A percentile compares a stretch with the other conserved stretches of the same genome.
Evolutionary conservation across 2,888 invertebrate species (phyloP).

Genomic region (Watsonalla binaria): DNA sequence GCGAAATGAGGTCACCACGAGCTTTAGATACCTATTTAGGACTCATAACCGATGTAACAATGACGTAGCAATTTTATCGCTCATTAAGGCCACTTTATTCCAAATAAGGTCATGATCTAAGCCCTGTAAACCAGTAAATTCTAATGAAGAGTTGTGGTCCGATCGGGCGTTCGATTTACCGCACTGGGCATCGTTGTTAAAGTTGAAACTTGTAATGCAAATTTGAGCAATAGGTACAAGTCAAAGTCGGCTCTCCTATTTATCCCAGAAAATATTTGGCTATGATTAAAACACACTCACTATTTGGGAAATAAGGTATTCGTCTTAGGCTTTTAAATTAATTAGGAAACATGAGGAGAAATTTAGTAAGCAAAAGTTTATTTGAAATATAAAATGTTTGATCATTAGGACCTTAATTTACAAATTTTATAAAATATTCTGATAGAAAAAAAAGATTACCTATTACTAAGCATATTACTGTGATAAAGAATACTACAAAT

Average conservation of each 20-base stretch:
- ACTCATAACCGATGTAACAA: constrained; percentile 13
- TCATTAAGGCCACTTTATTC: background rate
- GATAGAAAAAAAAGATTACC: too few species aligned
- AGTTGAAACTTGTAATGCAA: constrained; percentile 29
- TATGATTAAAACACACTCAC: too few species aligned
- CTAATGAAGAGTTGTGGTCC: background rate
- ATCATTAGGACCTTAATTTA: too few species aligned
- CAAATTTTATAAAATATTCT: too few species aligned
- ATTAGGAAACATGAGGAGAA: too few species aligned
- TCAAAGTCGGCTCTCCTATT: constrained; percentile 16
- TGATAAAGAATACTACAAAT: too few species aligned
- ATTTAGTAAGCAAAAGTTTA: too few species aligned
- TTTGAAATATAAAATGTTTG: too few species aligned
- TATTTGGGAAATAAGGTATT: too few species aligned
- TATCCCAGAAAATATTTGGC: constrained; percentile 9
- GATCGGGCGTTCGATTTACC: background rate
- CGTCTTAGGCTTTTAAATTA: too few species aligned
- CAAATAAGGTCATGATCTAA: background rate
- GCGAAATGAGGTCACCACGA: constrained; percentile 34
- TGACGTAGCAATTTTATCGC: constrained; percentile 1
- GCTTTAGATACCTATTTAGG: constrained; percentile 31
- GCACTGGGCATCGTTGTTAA: constrained; percentile 13
- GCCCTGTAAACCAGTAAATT: background rate
- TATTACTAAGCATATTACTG: too few species aligned
- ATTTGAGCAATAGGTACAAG: constrained; percentile 20